Percentiles rank a stretch among this genome's conserved stretches.
These are phyloP conservation scores for Tolypeutes matacus DNA, from an alignment of 2,797 vertebrate species.

Conservation along the genomic window DNA sequence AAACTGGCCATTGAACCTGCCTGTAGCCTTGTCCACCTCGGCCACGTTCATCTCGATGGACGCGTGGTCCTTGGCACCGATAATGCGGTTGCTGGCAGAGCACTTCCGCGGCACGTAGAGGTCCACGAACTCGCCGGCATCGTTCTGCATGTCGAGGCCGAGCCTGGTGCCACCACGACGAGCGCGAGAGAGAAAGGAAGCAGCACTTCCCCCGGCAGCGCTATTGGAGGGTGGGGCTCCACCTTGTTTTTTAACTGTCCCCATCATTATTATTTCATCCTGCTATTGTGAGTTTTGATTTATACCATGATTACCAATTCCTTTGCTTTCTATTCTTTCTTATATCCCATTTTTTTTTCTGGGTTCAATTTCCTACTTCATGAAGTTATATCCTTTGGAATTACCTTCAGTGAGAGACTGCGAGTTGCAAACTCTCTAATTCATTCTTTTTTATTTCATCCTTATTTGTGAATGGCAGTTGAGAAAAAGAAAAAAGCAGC, in stretches of 20 bases:
- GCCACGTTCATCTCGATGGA: too few relatives aligned
- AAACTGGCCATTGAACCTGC: too few relatives aligned
- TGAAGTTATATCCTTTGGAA: conserved; percentile 37
- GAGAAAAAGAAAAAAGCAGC: neutral
- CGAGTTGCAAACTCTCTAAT: conserved; percentile 47
- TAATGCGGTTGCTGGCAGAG: too few relatives aligned
- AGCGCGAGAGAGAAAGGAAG: too few relatives aligned
- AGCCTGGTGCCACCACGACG: too few relatives aligned
- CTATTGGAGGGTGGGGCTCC: too few relatives aligned
- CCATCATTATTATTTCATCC: neutral
- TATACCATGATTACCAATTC: conserved; percentile 12
- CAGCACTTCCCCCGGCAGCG: too few relatives aligned
- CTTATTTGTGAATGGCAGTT: conserved; percentile 45
- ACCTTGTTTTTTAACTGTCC: neutral
- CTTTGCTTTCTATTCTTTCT: conserved; percentile 40
- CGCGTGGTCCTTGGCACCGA: too few relatives aligned
- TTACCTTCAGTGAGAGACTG: conserved; percentile 17
- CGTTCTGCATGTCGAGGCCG: too few relatives aligned
- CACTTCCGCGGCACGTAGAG: too few relatives aligned
- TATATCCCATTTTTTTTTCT: conserved; percentile 34
- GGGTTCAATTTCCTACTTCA: conserved; percentile 53
- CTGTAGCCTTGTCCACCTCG: too few relatives aligned
- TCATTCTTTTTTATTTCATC: conserved; percentile 57
- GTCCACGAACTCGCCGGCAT: too few relatives aligned
- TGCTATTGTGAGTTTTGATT: conserved; percentile 49